Evolutionary conservation across 2,888 invertebrate species (phyloP), one percentile per base, ranked within the genome.

Genomic region (Glaucopsyche alexis): DNA sequence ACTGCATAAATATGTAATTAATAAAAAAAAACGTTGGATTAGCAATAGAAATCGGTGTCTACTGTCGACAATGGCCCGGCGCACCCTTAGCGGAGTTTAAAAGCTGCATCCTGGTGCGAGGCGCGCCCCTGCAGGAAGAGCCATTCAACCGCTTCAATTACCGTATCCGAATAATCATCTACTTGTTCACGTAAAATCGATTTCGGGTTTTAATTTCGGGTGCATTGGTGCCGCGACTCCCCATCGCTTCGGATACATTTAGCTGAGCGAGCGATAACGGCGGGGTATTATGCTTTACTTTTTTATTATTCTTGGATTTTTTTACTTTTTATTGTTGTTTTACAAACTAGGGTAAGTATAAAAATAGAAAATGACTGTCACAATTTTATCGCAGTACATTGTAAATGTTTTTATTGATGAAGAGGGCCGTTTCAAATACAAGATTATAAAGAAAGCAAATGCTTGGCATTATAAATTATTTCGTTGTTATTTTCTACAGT

Each of bases 111-210:
- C 77, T 76, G 76, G 71, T 64, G 73, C 52, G 71, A 71, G 47
- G 19, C 55, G 74, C 74, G 74, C 74, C 74, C 74, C 74, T 73
- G 65, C 73, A 73, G 71, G 74, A 72, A 69, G 69, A 69, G 65
- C 72, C 71, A 73, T 75, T 76, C 76, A 75, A 73, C 75, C 76
- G 75, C 75, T 77, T 75, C 77, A 75, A 77, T 75, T 76, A 73
- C 77, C 76, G 76, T 75, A 76, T 77, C 77, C 76, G 76, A 77
- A 76, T 73, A 76, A 77, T 77, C 75, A 77, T 75, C 74, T 76
- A 76, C 75, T 76, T 74, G 77, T 75, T 74, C 76, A 74, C 73
- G 74, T 72, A 72, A 75, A 75, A 76, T 76, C 76, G 75, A 76
- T 77, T 76, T 74, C 70, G 65, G 73, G 72, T 73, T 75, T 74